These are phyloP conservation scores for Pituophis catenifer DNA, from an alignment of 2,113 vertebrate species.

Conservation along the genomic window DNA sequence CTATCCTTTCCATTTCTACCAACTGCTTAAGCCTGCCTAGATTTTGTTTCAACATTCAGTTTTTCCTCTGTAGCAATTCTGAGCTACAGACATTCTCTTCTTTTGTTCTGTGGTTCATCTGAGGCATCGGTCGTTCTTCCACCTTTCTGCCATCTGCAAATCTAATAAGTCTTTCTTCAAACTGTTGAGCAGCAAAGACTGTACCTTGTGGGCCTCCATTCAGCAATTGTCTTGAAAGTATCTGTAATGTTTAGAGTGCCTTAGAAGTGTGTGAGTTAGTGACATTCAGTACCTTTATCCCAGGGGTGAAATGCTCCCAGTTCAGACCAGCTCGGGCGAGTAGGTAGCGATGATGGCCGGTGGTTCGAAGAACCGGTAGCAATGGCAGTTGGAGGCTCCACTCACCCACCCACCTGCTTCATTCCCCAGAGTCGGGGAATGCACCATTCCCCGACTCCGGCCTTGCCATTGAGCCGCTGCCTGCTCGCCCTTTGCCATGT, in stretches of 20 bases:
- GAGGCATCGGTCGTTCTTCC: background rate
- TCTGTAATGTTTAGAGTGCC: background rate
- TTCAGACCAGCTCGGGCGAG: no score
- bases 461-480: no score
- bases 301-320: no score
- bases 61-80: background rate
- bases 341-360: no score
- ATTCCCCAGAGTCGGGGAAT: no score
- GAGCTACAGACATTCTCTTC: background rate
- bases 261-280: background rate
- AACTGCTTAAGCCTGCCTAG: background rate
- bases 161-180: background rate
- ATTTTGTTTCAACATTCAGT: background rate
- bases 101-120: background rate
- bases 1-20: background rate
- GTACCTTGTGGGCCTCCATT: background rate
- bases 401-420: no score
- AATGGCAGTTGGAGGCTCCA: no score
- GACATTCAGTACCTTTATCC: background rate
- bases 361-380: no score
- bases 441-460: no score
- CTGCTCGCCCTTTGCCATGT: no score
- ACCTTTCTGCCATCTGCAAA: background rate
- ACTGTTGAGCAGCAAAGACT: background rate
- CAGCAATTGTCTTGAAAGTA: background rate